Evolutionary conservation across 1,140 invertebrate genomes (phyloP), one percentile per base, ranked within the genome.

Genomic region (Eciton burchellii): DNA sequence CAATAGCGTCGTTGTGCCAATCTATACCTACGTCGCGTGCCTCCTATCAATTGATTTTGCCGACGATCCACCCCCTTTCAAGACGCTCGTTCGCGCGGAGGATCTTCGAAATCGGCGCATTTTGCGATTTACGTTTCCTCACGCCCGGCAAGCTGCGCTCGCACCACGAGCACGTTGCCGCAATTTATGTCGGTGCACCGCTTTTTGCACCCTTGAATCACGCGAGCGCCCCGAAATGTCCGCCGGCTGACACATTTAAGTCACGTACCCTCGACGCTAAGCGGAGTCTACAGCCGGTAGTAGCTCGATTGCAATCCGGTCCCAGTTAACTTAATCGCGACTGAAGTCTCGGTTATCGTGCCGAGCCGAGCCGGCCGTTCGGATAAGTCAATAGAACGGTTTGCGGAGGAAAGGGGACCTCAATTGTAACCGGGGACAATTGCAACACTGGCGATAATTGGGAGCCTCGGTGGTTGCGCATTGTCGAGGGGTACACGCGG

Each of bases 301-400:
- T 56, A 29, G 74, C 62, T 43, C 74, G 74, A 77, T 77, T 77
- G 74, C 74, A 43, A 68, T 21, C 43, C n/a, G 21, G 71, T 41
- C 62, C 41, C 45, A 57, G 62, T 77, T 77, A 77, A 77, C 73
- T 77, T 66, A 77, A 77, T 77, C 74, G 62, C 54, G 74, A 77
- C 66, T 77, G 74, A 68, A 77, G 74, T 77, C 45, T 77, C 43
- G 74, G 62, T 77, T 77, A 68, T 68, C 74, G 74, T 77, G 62
- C 45, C n/a, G n/a, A 66, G 62, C 41, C 47, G 29, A 26, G 63
- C 62, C 62, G 63, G 74, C 66, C 74, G 49, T 62, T 24, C 24
- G 62, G 74, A 77, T 77, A 77, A 77, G 74, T 77, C 74, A 77
- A 77, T 77, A 77, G 74, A 29, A 68, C 35, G 57, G 63, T 77